Percentiles rank a stretch among this genome's conserved stretches.
Conservation (phyloP, 2,113 vertebrate species). For the Sialia sialis region DNA sequence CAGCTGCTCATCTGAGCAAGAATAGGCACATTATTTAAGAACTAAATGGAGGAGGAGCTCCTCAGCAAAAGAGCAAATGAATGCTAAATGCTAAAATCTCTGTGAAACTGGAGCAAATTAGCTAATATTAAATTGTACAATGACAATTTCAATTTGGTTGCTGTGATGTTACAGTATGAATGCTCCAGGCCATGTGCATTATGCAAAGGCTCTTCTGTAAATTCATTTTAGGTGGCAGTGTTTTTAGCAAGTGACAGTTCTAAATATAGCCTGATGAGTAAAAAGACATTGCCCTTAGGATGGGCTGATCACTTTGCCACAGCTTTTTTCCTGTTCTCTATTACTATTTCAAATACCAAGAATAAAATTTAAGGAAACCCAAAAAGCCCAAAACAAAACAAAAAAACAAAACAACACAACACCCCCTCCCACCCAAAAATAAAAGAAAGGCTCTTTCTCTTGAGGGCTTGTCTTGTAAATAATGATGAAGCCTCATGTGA, state of each 20-base stretch:
- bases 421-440: neutral
- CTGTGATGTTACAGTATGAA: constrained; percentile 27
- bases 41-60: neutral
- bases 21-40: neutral
- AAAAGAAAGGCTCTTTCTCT: neutral
- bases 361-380: neutral
- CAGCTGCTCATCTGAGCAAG: neutral
- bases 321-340: neutral
- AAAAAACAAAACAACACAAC: neutral
- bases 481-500: neutral
- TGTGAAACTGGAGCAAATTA: constrained; percentile 11
- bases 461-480: neutral
- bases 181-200: constrained; percentile 19
- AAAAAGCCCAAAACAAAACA: too few relatives aligned
- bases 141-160: constrained; percentile 36
- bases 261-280: constrained; percentile 61
- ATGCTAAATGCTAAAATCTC: neutral
- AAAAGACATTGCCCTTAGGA: constrained; percentile 56
- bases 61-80: constrained; percentile 4
- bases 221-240: constrained; percentile 65
- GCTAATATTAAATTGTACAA: constrained; percentile 22
- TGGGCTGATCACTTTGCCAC: constrained; percentile 24
- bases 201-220: constrained; percentile 49
- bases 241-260: constrained; percentile 57
- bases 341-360: neutral